phyloP scores from a whole-genome alignment of 2,888 invertebrate genomes.

The Andrena minutula region DNA sequence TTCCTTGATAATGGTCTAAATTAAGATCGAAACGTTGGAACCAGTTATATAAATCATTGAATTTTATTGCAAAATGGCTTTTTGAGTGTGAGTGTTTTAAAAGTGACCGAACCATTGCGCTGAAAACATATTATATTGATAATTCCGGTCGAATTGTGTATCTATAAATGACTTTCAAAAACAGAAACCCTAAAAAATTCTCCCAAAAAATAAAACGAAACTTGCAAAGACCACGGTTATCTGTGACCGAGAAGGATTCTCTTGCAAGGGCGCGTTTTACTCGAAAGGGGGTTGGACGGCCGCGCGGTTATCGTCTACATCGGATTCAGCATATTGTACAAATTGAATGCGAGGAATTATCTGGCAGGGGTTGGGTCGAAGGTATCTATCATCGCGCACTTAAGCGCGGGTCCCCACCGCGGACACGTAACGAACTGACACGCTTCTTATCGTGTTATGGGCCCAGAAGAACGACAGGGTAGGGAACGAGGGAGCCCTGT shows the following conservation, averaged over 20 bases:
- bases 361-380: constrained; percentile 59
- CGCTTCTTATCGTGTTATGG: constrained; percentile 84
- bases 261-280: no score
- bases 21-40: no score
- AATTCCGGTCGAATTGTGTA: no score
- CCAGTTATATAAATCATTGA: no score
- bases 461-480: constrained; percentile 44
- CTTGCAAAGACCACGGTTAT: neutral
- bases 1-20: no score
- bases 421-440: constrained; percentile 83
- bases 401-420: constrained; percentile 76
- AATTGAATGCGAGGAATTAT: constrained; percentile 82
- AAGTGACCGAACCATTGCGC: no score
- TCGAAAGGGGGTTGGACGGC: constrained; percentile 12
- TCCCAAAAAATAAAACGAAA: neutral
- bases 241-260: no score
- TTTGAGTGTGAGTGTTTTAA: no score
- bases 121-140: no score
- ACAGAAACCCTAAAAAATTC: no score
- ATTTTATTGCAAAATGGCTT: no score
- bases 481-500: constrained; percentile 4
- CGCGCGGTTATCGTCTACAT: constrained; percentile 22
- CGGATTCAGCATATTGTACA: constrained; percentile 73
- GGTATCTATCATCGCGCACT: constrained; percentile 79
- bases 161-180: no score